Conservation (phyloP, 1,140 invertebrate species). For the Chymomyza costata region DNA sequence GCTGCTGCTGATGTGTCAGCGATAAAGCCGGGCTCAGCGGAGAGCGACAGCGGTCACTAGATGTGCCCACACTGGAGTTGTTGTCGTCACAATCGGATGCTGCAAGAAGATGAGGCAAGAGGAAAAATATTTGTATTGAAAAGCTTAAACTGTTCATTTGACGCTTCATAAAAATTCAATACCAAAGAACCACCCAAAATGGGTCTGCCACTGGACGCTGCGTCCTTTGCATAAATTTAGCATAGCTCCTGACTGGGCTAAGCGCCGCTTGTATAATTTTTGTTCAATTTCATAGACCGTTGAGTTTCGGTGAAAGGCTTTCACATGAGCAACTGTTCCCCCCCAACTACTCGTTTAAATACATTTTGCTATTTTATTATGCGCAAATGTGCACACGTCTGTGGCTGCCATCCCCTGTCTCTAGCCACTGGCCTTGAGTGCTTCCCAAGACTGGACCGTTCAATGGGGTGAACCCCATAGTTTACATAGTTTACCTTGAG, state of each 20-base stretch:
- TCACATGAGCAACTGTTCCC: constrained; percentile 38
- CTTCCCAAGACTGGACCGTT: neutral
- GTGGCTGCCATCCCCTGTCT: neutral
- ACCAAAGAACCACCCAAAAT: constrained; percentile 1
- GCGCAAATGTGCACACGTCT: constrained; percentile 23
- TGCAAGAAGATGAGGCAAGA: constrained; percentile 24
- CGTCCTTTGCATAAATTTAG: constrained; percentile 63
- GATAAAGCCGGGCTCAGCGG: constrained; percentile 52
- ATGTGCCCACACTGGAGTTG: constrained; percentile 66
- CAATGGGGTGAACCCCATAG: constrained; percentile 22
- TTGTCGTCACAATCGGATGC: constrained; percentile 72
- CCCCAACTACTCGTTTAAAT: constrained; percentile 9
- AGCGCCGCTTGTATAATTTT: constrained; percentile 62
- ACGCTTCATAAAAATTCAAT: constrained; percentile 34
- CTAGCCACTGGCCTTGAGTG: no score
- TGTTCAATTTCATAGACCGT: constrained; percentile 73
- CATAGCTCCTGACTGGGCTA: constrained; percentile 25
- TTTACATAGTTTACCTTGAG: constrained; percentile 68
- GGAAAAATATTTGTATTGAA: constrained; percentile 6
- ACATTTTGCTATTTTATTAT: constrained; percentile 29
- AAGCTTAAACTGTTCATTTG: neutral
- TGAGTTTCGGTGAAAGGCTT: constrained; percentile 63
- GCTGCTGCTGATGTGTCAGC: constrained; percentile 52
- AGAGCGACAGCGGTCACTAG: constrained; percentile 67
- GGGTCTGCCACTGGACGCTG: constrained; percentile 3